phyloP scores from a whole-genome alignment of 2,888 invertebrate genomes.

The Biston stratarius region DNA sequence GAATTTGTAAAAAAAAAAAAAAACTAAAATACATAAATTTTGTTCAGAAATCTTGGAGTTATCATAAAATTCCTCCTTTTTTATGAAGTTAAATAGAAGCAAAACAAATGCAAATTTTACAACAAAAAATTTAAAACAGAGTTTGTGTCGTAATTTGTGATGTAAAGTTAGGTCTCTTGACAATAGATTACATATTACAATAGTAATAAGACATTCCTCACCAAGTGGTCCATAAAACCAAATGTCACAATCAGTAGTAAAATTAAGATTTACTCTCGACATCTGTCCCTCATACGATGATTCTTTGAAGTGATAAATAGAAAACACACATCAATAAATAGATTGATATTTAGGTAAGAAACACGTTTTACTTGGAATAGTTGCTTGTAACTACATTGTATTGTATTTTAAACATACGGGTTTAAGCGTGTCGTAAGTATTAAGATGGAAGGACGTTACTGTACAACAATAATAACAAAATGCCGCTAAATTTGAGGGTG shows the following conservation, averaged over 20 bases:
- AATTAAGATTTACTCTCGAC: constrained; percentile 41
- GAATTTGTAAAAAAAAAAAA: too few species aligned
- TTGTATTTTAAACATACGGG: background rate
- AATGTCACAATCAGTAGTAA: constrained; percentile 34
- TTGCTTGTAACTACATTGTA: background rate
- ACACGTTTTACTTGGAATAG: background rate
- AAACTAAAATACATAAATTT: too few species aligned
- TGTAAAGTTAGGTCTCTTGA: constrained; percentile 2
- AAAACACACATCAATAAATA: constrained; percentile 1
- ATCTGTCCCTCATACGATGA: constrained; percentile 36
- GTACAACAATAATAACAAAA: too few species aligned
- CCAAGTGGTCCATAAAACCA: constrained; percentile 17
- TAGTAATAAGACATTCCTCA: background rate
- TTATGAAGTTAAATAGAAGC: too few species aligned
- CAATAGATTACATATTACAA: constrained; percentile 9
- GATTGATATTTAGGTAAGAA: background rate
- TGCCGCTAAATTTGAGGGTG: too few species aligned
- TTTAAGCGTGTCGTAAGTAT: too few species aligned
- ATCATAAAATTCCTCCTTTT: too few species aligned
- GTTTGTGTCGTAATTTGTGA: too few species aligned
- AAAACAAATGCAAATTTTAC: background rate
- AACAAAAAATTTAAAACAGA: too few species aligned
- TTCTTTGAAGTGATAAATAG: constrained; percentile 43
- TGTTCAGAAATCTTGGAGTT: too few species aligned
- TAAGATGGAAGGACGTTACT: background rate